Base-by-base conservation (phyloP, 2,113 vertebrate species). In the Callithrix jacchus region DNA sequence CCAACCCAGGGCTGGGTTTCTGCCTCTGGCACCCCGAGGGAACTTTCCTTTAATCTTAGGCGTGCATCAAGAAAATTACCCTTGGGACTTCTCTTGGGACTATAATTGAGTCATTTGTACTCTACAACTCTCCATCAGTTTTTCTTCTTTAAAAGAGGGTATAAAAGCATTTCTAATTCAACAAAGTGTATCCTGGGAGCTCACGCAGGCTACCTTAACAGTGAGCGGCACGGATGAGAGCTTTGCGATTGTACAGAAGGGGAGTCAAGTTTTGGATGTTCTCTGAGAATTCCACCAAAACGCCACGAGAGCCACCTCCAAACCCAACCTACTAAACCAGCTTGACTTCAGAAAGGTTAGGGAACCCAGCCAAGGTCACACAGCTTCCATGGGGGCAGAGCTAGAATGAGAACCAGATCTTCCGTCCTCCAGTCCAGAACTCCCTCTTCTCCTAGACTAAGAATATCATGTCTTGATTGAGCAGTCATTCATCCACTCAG, bases 341-440 rank as follows among this genome's bases (percentile, higher is more conserved):
- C 40, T 54, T 58, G 47, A 25, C 27, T 90, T 54, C 86, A 80
- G 70, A 86, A 11, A 77, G 45, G 21, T 30, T 79, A 93, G 79
- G 47, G 30, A 64, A 42, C 30, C 49, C 71, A 40, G 32, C 84
- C 86, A 97, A 94, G 54, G 92, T 85, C 94, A 94, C 49, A 79
- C 8, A 95, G 52, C 82, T 87, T 81, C 87, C 64, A 79, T 21
- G 20, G 32, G 42, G 54, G 35, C 79, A 68, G 92, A 94, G 35
- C 10, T 35, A 30, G 18, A 58, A 83, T 94, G 76, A 97, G 85
- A 95, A 52, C 25, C 87, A 89, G 76, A 80, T 49, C 87, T 96
- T 93, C 94, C 27, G 2, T 61, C 40, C 82, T 21, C 7, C 1
- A 18, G 30, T 47, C 25, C 10, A 47, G 52, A 52, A 74, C 42